Evolutionary conservation across 2,888 invertebrate species (phyloP), one percentile per base, ranked within the genome.

Genomic region (Rhamnusium bicolor): DNA sequence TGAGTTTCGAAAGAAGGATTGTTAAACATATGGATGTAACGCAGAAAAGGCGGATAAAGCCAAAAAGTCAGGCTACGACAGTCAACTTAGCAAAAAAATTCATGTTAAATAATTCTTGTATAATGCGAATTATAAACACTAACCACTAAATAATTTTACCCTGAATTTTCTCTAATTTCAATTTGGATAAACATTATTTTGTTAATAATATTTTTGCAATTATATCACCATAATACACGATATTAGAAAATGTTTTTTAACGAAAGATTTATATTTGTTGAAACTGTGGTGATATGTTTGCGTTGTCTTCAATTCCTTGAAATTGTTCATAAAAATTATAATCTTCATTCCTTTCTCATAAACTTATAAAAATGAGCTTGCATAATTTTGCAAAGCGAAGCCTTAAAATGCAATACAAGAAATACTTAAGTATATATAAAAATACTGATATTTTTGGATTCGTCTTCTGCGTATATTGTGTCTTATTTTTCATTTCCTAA

Each of bases 331-430:
- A n/a, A 40, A 40, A 40, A 40, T n/a, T 51, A 12, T 18, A 18
- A 18, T 19, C 19, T 51, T 19, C 5, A 51, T 51, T 51, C 19
- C 12, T 19, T 12, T 51, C 19, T 51, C 51, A 24, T 4, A 24
- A 24, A 24, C 3, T 51, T 51, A 51, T 51, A 62, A 70, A 66
- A 49, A 70, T 29, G 61, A 71, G 75, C 73, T 67, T 74, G 74
- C 74, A 74, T 18, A 49, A 29, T 18, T 53, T 60, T 73, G 75
- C 72, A 72, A 73, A 79, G 81, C 82, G 81, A 80, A 82, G 85
- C 85, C 85, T 85, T 85, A 85, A 83, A 74, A 82, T 74, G 84
- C 85, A 85, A 85, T 85, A 85, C 80, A 79, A 79, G 72, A 74
- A 60, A 60, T 61, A 69, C 51, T 76, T 70, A 79, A 68, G 73